phyloP scores from a whole-genome alignment of 2,888 invertebrate species.

The Acleris holmiana region DNA sequence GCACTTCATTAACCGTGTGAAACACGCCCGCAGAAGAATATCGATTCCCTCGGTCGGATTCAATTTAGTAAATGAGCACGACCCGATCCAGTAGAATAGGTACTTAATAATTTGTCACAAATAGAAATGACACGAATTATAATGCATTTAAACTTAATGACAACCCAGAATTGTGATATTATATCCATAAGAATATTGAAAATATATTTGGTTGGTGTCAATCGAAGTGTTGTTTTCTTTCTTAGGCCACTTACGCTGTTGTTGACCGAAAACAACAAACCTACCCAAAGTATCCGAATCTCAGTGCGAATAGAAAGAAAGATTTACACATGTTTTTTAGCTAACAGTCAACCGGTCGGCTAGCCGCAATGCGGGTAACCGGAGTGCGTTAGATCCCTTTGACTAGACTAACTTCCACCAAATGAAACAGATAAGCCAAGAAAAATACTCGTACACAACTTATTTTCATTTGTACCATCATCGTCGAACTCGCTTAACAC shows the following conservation, averaged over 20 bases:
- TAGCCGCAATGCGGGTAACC: no score
- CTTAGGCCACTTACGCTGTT: not conserved
- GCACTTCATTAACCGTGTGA: constrained; percentile 15
- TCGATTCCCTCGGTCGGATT: constrained; percentile 10
- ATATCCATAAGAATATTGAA: constrained; percentile 56
- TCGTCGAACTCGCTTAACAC: no score
- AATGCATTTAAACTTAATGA: constrained; percentile 67
- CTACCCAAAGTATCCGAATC: no score
- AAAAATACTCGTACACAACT: no score
- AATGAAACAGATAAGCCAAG: no score
- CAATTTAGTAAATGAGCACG: constrained; percentile 12
- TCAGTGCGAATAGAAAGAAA: no score
- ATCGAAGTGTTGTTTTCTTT: constrained; percentile 17
- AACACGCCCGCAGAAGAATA: constrained; percentile 4
- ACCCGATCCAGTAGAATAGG: constrained; percentile 21
- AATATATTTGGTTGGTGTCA: constrained; percentile 40
- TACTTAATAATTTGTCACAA: constrained; percentile 35
- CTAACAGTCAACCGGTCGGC: no score
- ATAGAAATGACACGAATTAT: constrained; percentile 44
- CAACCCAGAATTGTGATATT: constrained; percentile 66
- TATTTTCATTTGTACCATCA: no score
- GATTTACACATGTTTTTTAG: no score
- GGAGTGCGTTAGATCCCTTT: no score
- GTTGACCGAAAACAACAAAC: no score
- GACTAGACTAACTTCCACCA: no score